Conservation (phyloP, 2,888 invertebrate genomes). For the Dryadula phaetusa region DNA sequence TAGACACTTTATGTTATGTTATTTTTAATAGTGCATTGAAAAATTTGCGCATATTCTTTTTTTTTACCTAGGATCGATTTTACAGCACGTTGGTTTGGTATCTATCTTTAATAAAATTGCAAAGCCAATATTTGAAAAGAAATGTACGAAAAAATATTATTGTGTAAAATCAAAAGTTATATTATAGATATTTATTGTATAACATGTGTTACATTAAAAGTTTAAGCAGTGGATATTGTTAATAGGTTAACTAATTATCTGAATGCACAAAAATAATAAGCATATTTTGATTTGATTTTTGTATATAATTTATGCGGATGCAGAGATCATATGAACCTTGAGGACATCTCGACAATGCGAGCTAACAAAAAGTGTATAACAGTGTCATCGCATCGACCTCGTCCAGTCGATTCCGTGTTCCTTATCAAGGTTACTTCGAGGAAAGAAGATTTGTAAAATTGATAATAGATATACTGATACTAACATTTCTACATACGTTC, state of each 20-base stretch:
- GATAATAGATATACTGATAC: neutral
- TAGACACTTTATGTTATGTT: neutral
- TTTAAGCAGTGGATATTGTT: too few relatives aligned
- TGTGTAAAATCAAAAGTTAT: too few relatives aligned
- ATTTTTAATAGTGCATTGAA: neutral
- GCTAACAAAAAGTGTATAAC: constrained; percentile 57
- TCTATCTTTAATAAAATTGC: too few relatives aligned
- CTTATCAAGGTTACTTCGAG: constrained; percentile 56
- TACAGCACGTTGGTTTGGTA: too few relatives aligned
- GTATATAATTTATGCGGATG: constrained; percentile 40
- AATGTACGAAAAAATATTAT: too few relatives aligned
- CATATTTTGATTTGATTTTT: neutral
- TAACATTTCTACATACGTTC: constrained; percentile 1
- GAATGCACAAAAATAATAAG: neutral
- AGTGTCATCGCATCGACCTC: constrained; percentile 67
- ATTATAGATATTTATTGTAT: too few relatives aligned
- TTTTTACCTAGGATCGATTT: too few relatives aligned
- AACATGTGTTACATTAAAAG: too few relatives aligned
- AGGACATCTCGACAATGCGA: constrained; percentile 47
- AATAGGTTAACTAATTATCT: neutral
- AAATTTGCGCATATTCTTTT: neutral
- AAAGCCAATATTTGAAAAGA: neutral
- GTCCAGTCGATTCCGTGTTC: constrained; percentile 65
- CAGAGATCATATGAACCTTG: constrained; percentile 46
- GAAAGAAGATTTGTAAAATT: constrained; percentile 33